A percentile compares a stretch with the other conserved stretches of the same genome.
Evolutionary conservation across 2,113 vertebrate species (phyloP).

Genomic region (Brachirus orientalis): DNA sequence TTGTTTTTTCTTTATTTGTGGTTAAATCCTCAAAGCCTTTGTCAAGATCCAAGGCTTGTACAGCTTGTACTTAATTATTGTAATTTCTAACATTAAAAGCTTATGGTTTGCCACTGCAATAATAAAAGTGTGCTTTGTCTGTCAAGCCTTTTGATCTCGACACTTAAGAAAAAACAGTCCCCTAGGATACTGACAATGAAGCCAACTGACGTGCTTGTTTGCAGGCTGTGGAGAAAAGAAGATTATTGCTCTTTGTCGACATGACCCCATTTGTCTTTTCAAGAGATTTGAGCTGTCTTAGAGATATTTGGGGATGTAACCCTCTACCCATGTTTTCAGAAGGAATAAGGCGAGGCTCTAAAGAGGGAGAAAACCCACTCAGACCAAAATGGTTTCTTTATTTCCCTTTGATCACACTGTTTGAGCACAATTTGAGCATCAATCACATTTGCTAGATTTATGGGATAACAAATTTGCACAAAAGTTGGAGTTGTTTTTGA

Average conservation of each 20-base stretch:
- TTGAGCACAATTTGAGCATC: no score
- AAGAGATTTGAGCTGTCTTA: constrained; percentile 60
- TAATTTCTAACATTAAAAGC: constrained; percentile 81
- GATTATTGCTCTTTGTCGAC: constrained; percentile 72
- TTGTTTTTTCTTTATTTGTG: constrained; percentile 62
- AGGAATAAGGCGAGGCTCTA: constrained; percentile 54
- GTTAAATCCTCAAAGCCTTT: constrained; percentile 74
- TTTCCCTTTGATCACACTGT: constrained; percentile 17
- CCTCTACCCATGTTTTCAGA: constrained; percentile 62
- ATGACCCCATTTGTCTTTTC: constrained; percentile 72
- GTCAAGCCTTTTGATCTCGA: constrained; percentile 80
- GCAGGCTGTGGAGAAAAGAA: constrained; percentile 63
- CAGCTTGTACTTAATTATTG: constrained; percentile 78
- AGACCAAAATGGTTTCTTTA: constrained; percentile 35
- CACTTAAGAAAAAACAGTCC: constrained; percentile 75
- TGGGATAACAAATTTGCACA: background rate
- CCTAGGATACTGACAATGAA: constrained; percentile 71
- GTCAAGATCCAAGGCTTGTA: constrained; percentile 70
- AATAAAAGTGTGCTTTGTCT: constrained; percentile 75
- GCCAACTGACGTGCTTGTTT: constrained; percentile 71
- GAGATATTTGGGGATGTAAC: constrained; percentile 61
- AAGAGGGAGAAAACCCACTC: constrained; percentile 38
- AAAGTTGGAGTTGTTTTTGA: constrained; percentile 1
- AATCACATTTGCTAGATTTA: background rate
- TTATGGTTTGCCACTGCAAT: constrained; percentile 67